Percentiles rank a stretch among this genome's conserved stretches.
Evolutionary conservation across 2,797 vertebrate genomes (phyloP).

Genomic region (Emydoidea blandingii): DNA sequence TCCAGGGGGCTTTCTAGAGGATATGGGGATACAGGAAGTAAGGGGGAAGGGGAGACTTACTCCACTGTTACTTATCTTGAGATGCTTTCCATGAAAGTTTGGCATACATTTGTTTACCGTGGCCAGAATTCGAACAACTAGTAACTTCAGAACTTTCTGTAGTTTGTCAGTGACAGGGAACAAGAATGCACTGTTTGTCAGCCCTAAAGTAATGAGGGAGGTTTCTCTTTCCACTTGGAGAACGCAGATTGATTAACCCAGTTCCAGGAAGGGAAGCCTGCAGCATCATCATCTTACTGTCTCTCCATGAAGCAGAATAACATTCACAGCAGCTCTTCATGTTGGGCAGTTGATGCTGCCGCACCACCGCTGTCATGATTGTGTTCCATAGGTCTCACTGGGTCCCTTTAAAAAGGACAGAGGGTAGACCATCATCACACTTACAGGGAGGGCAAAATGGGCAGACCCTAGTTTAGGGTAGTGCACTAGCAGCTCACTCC

Average conservation of each 20-base stretch:
- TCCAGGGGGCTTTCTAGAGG: background rate
- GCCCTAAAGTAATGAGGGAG: too few relatives aligned
- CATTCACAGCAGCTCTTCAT: background rate
- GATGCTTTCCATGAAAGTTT: background rate
- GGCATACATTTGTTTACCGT: background rate
- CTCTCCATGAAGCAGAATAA: background rate
- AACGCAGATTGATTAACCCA: background rate
- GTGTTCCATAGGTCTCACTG: slow-evolving; percentile 31
- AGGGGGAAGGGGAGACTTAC: too few relatives aligned
- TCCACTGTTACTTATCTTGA: too few relatives aligned
- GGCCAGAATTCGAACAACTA: background rate
- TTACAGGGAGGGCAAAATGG: rapidly evolving
- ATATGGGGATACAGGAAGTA: background rate
- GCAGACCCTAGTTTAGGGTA: too few relatives aligned
- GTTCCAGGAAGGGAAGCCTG: background rate
- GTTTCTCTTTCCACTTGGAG: background rate
- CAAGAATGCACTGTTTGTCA: background rate
- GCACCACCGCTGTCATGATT: slow-evolving; percentile 43
- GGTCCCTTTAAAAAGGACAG: slow-evolving; percentile 65
- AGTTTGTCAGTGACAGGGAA: background rate
- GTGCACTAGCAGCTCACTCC: background rate
- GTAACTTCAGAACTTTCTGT: background rate
- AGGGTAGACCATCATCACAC: background rate
- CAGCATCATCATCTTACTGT: background rate
- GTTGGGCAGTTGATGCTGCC: background rate